Conservation (phyloP, 1,140 invertebrate species). For the Ceratina japonica region DNA sequence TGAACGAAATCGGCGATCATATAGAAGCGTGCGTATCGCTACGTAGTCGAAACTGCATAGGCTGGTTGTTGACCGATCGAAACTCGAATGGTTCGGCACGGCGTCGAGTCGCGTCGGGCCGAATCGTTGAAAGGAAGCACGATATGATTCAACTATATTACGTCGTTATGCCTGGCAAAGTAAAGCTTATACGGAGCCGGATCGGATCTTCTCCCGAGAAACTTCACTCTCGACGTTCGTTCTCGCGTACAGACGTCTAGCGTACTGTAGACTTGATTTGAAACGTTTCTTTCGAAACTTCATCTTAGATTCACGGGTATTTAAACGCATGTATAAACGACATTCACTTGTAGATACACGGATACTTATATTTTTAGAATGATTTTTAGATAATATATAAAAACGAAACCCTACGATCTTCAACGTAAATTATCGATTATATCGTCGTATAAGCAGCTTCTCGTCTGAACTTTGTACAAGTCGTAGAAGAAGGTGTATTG, state of each 20-base stretch:
- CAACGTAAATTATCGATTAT: constrained; percentile 19
- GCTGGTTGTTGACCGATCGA: constrained; percentile 43
- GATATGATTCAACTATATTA: constrained; percentile 38
- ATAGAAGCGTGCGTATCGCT: constrained; percentile 20
- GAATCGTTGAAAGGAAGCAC: constrained; percentile 22
- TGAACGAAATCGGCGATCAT: neutral
- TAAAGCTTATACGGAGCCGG: constrained; percentile 49
- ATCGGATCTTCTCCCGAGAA: neutral
- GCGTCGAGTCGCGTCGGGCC: neutral
- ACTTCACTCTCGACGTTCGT: neutral
- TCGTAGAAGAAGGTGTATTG: constrained; percentile 16
- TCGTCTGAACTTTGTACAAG: constrained; percentile 20
- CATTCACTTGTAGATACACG: constrained; percentile 35
- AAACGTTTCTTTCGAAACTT: neutral
- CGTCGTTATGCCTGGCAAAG: constrained; percentile 59
- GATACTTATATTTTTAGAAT: constrained; percentile 50
- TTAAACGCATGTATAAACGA: neutral
- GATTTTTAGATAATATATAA: constrained; percentile 36
- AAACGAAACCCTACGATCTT: neutral
- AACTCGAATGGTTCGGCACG: no score
- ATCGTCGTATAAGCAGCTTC: constrained; percentile 15
- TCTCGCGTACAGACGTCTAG: neutral
- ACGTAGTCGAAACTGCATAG: constrained; percentile 40
- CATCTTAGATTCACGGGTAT: neutral
- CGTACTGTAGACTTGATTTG: neutral